phyloP scores from a whole-genome alignment of 1,140 invertebrate species.

The Harlomillsia oculata region DNA sequence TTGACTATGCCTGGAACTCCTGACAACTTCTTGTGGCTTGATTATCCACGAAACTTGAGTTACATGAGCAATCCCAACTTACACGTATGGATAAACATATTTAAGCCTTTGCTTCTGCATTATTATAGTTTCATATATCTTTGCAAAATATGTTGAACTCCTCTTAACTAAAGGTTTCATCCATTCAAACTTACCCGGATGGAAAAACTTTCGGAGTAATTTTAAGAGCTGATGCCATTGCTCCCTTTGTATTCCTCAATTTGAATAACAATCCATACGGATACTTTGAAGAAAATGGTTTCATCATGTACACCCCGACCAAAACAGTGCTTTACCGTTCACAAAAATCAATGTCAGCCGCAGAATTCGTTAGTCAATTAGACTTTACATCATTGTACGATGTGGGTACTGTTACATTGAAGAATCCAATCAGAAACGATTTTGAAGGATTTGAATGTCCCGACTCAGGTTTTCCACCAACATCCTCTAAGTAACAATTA shows the following conservation, averaged over 20 bases:
- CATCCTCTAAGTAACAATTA: no score
- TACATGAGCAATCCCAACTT: conserved; percentile 12
- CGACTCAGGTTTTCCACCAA: no score
- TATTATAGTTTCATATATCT: neutral
- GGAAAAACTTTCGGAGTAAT: conserved; percentile 10
- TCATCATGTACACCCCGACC: conserved; percentile 40
- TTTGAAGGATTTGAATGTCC: no score
- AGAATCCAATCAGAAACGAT: no score
- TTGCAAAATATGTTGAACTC: neutral
- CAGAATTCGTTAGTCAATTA: neutral
- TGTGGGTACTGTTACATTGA: no score
- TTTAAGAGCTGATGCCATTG: conserved; percentile 44
- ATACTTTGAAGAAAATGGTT: conserved; percentile 57
- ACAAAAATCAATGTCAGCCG: neutral
- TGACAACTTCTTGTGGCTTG: conserved; percentile 29
- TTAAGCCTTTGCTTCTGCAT: neutral
- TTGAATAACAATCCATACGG: conserved; percentile 39
- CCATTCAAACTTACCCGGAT: neutral
- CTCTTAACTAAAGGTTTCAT: neutral
- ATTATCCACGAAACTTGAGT: conserved; percentile 24
- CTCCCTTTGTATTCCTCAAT: conserved; percentile 55
- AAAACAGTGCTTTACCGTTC: conserved; percentile 28
- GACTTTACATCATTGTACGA: conserved; percentile 2
- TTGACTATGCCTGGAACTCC: conserved; percentile 18
- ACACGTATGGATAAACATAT: conserved; percentile 1